Evolutionary conservation across 53 echinoderm and acorn worm genomes (phyloP).

Genomic region (Holothuria scabra): DNA sequence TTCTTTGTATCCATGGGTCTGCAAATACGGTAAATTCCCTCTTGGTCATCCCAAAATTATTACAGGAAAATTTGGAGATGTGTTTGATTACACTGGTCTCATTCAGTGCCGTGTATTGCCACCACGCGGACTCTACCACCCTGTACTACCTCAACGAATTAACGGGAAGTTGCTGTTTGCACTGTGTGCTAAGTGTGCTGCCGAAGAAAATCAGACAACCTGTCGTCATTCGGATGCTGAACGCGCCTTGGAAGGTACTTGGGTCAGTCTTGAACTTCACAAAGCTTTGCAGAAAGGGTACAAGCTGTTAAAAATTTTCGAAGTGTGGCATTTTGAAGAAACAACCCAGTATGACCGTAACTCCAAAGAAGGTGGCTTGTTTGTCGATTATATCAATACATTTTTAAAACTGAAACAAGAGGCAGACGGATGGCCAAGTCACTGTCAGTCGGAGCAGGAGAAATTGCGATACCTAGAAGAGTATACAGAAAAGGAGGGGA

Average conservation of each 20-base stretch:
- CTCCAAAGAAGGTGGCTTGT: slow-evolving; percentile 56
- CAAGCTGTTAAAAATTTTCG: slow-evolving; percentile 46
- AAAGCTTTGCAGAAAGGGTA: slow-evolving; percentile 68
- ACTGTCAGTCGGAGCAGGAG: slow-evolving; percentile 43
- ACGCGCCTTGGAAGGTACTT: slow-evolving; percentile 57
- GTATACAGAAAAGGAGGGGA: too few relatives aligned
- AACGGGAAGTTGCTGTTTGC: slow-evolving; percentile 70
- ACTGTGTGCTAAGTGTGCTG: slow-evolving; percentile 57
- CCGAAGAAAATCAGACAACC: slow-evolving; percentile 1
- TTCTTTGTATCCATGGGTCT: too few relatives aligned
- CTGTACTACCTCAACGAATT: slow-evolving; percentile 57
- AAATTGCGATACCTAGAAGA: not conserved
- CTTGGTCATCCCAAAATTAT: slow-evolving; percentile 65
- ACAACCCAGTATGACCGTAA: slow-evolving; percentile 53
- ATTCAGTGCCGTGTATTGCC: slow-evolving; percentile 66
- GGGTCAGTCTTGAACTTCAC: slow-evolving; percentile 71
- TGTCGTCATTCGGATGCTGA: slow-evolving; percentile 57
- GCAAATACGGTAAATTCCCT: slow-evolving; percentile 23
- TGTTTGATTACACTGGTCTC: slow-evolving; percentile 61
- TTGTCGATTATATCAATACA: slow-evolving; percentile 60
- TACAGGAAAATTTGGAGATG: slow-evolving; percentile 45
- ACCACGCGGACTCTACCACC: slow-evolving; percentile 60
- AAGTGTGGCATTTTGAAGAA: too few relatives aligned
- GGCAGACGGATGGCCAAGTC: slow-evolving; percentile 70
- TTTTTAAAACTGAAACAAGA: slow-evolving; percentile 78